Conservation (phyloP, 2,797 vertebrate genomes). For the Callimico goeldii region DNA sequence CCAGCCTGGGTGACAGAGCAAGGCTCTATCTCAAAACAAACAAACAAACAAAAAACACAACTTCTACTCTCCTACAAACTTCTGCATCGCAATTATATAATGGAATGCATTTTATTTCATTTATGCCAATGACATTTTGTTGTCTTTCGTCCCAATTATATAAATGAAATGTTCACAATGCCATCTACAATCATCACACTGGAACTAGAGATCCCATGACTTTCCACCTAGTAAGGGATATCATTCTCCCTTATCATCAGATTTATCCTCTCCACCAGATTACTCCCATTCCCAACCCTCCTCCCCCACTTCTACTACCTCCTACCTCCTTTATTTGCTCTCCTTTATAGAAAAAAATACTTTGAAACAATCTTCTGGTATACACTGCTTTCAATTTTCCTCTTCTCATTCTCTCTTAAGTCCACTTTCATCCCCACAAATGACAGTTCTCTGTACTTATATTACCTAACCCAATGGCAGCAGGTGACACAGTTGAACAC, state of each 20-base stretch:
- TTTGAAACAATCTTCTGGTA: neutral
- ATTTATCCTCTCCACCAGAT: neutral
- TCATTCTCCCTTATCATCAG: neutral
- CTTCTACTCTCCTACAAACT: neutral
- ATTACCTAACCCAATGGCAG: neutral
- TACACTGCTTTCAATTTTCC: neutral
- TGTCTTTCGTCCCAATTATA: neutral
- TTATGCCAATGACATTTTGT: neutral
- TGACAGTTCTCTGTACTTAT: neutral
- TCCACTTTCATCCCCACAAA: neutral
- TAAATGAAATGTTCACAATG: neutral
- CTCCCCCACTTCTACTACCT: neutral
- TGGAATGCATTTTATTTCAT: neutral
- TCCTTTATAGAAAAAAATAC: neutral
- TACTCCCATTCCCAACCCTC: neutral
- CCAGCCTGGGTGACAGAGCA: too few relatives aligned
- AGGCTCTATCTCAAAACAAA: too few relatives aligned
- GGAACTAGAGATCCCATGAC: neutral
- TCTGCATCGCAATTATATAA: neutral
- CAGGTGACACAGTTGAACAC: neutral
- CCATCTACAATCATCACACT: neutral
- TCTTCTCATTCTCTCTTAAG: neutral
- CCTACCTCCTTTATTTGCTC: neutral
- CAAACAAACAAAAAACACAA: neutral
- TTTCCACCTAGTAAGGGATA: neutral